These are phyloP conservation scores for Cebidichthys violaceus DNA, from an alignment of 2,113 vertebrate species.

Conservation along the genomic window DNA sequence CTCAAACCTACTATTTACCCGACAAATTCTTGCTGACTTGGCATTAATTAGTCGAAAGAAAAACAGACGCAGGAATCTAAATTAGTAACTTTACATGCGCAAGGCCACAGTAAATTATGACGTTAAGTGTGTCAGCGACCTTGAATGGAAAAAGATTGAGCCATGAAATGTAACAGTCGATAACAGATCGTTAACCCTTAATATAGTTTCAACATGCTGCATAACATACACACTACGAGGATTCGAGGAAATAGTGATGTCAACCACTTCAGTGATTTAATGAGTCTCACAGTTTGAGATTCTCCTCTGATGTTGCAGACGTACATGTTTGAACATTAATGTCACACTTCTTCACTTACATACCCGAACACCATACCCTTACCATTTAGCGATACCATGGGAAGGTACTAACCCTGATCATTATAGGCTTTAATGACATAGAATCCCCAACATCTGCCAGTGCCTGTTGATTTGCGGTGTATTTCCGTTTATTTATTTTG, in stretches of 20 bases:
- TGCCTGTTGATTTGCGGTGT: slow-evolving; percentile 68
- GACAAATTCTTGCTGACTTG: slow-evolving; percentile 76
- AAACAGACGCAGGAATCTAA: slow-evolving; percentile 29
- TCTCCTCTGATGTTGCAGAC: not conserved
- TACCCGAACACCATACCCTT: not conserved
- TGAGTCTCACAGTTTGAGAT: not conserved
- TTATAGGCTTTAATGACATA: slow-evolving; percentile 36
- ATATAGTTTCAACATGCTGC: not conserved
- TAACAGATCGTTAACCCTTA: not conserved
- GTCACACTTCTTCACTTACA: not conserved
- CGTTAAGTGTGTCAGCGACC: not conserved
- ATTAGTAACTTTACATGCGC: slow-evolving; percentile 5
- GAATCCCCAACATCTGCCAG: slow-evolving; percentile 71
- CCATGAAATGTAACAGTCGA: not conserved
- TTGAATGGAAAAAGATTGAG: not conserved
- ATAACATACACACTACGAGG: not conserved
- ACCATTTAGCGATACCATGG: slow-evolving; percentile 4
- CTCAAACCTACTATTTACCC: slow-evolving; percentile 72
- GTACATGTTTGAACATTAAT: not conserved
- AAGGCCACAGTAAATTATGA: slow-evolving; percentile 40
- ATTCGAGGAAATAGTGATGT: not conserved
- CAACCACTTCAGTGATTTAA: too few relatives aligned
- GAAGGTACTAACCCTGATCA: slow-evolving; percentile 29
- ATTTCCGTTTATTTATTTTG: slow-evolving; percentile 81
- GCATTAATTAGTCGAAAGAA: slow-evolving; percentile 40